A percentile compares a stretch with the other conserved stretches of the same genome.
Conservation (phyloP, 2,113 vertebrate genomes). For the Azemiops feae region DNA sequence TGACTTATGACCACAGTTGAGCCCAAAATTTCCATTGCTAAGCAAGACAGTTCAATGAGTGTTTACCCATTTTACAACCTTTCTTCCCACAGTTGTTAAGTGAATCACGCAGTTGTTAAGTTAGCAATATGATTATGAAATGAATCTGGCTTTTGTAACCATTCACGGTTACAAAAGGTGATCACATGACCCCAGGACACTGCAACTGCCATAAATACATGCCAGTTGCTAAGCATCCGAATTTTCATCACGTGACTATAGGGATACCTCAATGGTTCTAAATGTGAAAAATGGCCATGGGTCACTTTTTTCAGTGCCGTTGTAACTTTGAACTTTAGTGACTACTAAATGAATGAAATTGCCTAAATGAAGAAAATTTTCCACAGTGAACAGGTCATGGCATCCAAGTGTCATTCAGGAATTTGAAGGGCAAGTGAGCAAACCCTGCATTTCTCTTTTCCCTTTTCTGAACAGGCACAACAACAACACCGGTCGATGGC, state of each 20-base stretch:
- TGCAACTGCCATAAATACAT: not conserved
- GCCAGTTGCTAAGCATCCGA: not conserved
- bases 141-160: not conserved
- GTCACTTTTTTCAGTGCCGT: too few relatives aligned
- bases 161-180: not conserved
- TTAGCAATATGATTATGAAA: not conserved
- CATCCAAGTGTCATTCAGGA: too few relatives aligned
- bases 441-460: fast-evolving
- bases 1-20: not conserved
- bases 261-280: not conserved
- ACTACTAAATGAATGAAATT: not conserved
- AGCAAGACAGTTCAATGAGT: not conserved
- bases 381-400: not conserved
- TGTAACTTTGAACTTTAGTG: not conserved
- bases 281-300: not conserved
- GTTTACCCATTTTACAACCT: not conserved
- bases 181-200: not conserved
- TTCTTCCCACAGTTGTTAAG: not conserved
- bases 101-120: not conserved
- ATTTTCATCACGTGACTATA: not conserved
- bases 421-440: too few relatives aligned
- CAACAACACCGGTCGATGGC: constrained; percentile 76
- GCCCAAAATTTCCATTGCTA: not conserved
- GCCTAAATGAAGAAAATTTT: not conserved
- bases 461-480: constrained; percentile 68